Evolutionary conservation across 92 coral and sea anemone genomes (phyloP).

Genomic region (Zoanthus gigantus): DNA sequence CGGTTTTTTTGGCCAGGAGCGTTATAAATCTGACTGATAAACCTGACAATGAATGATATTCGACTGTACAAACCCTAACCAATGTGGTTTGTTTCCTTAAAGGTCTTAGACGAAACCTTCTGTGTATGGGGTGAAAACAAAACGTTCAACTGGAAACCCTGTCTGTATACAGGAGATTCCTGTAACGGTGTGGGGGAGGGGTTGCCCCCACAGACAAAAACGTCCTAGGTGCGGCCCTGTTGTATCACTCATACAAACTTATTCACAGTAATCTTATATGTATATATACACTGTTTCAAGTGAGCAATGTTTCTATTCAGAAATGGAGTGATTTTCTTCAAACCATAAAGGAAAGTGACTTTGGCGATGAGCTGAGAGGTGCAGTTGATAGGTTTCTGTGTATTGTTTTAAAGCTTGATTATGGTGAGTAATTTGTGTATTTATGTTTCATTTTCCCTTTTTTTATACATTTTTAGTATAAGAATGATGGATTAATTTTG

Average conservation of each 20-base stretch:
- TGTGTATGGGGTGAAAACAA: too few species aligned
- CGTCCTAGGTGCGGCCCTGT: too few species aligned
- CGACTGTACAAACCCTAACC: slow-evolving; percentile 3
- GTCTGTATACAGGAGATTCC: too few species aligned
- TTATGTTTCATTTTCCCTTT: neutral
- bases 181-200: too few species aligned
- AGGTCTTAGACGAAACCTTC: too few species aligned
- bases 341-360: slow-evolving; percentile 61
- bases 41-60: slow-evolving; percentile 15
- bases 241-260: too few species aligned
- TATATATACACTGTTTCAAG: neutral
- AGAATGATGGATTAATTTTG: neutral
- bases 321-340: slow-evolving; percentile 71
- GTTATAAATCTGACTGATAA: neutral
- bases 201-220: too few species aligned
- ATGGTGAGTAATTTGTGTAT: slow-evolving; percentile 55
- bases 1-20: slow-evolving; percentile 5
- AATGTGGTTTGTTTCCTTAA: too few species aligned
- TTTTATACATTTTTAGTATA: neutral
- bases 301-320: slow-evolving; percentile 38
- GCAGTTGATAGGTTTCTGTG: slow-evolving; percentile 82
- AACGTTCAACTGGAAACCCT: too few species aligned
- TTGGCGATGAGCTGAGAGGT: slow-evolving; percentile 66
- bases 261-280: too few species aligned
- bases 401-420: slow-evolving; percentile 65